phyloP scores from a whole-genome alignment of 2,888 invertebrate species.

The Pomacea canaliculata region DNA sequence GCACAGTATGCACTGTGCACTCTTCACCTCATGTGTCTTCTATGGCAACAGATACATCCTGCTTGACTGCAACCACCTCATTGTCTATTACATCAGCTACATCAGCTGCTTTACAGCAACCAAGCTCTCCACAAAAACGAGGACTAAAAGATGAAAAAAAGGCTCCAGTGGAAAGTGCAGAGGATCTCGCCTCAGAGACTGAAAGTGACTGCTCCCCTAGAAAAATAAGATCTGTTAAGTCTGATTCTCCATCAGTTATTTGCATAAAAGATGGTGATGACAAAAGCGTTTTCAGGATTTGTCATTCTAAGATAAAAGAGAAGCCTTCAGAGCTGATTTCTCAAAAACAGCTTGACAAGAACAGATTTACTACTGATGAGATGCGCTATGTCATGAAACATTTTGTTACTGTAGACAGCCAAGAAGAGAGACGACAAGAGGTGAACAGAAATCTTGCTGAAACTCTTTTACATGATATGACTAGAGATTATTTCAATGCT shows the following conservation, averaged over 20 bases:
- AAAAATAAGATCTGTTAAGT: not conserved
- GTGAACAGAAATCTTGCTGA: not conserved
- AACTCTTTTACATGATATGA: slow-evolving; percentile 6
- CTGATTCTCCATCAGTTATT: slow-evolving; percentile 16
- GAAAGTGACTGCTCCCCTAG: slow-evolving; percentile 14
- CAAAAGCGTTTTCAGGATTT: slow-evolving; percentile 24
- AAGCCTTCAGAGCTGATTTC: not conserved
- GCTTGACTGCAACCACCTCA: not conserved
- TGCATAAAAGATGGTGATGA: slow-evolving; percentile 31
- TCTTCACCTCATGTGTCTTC: not conserved
- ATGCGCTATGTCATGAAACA: slow-evolving; percentile 33
- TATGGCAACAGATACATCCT: not conserved
- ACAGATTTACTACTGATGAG: slow-evolving; percentile 19
- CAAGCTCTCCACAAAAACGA: not conserved
- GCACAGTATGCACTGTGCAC: not conserved
- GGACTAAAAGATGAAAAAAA: not conserved
- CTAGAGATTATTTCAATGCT: slow-evolving; percentile 3
- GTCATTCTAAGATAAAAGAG: not conserved
- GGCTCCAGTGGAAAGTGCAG: not conserved
- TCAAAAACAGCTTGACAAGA: not conserved
- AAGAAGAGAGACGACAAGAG: not conserved
- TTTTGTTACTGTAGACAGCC: slow-evolving; percentile 13
- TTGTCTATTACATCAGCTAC: slow-evolving; percentile 1
- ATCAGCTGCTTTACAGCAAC: not conserved
- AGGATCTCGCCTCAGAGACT: not conserved